phyloP scores from a whole-genome alignment of 2,888 invertebrate species.

The Orgyia antiqua region DNA sequence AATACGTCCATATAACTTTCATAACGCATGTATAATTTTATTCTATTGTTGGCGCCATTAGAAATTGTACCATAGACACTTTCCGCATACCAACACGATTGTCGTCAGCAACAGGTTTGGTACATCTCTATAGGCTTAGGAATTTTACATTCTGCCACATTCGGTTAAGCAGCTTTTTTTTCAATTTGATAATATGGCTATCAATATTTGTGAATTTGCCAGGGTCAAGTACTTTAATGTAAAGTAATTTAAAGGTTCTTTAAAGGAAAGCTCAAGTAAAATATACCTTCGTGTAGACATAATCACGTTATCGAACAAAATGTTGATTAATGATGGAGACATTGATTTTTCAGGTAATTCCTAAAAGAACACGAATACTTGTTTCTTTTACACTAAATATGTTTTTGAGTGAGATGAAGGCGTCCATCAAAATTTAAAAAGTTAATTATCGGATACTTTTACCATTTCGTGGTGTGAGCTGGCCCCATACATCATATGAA shows the following conservation, averaged over 20 bases:
- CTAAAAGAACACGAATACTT: no score
- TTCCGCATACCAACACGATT: conserved; percentile 27
- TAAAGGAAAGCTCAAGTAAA: no score
- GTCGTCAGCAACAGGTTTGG: conserved; percentile 41
- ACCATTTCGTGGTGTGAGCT: conserved; percentile 45
- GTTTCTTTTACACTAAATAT: conserved; percentile 19
- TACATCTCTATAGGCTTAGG: conserved; percentile 17
- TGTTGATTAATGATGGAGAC: no score
- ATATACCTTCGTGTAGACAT: no score
- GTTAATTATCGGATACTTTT: conserved; percentile 75
- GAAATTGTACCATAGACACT: conserved; percentile 32
- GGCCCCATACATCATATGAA: conserved; percentile 69
- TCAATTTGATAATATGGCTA: background rate
- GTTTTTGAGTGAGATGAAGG: conserved; percentile 47
- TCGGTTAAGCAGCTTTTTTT: conserved; percentile 18
- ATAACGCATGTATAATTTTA: conserved; percentile 38
- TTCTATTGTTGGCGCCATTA: conserved; percentile 43
- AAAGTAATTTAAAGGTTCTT: background rate
- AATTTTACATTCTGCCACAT: conserved; percentile 26
- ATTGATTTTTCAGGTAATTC: no score
- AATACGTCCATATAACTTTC: conserved; percentile 17
- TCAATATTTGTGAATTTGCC: no score
- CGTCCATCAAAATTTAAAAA: conserved; percentile 72
- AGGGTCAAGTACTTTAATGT: no score
- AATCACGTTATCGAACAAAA: no score